These are phyloP conservation scores for Lepidocolaptes lacrymiger DNA, from an alignment of 2,797 vertebrate species.

Conservation along the genomic window DNA sequence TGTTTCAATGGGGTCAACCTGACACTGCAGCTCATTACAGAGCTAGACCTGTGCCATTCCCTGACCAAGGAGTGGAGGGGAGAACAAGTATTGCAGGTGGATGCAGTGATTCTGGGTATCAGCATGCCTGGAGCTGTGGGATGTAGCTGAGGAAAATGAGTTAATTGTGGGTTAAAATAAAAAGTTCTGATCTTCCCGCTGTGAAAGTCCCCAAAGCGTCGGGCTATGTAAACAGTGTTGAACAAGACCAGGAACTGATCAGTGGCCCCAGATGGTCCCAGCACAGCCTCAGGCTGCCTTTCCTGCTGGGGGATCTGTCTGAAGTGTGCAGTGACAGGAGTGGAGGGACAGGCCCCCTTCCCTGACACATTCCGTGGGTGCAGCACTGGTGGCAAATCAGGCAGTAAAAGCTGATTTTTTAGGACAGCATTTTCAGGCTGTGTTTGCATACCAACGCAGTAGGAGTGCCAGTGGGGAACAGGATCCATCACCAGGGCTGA, in stretches of 20 bases:
- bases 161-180: neutral
- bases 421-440: neutral
- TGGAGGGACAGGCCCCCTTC: neutral
- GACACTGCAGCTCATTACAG: neutral
- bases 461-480: neutral
- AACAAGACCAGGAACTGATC: neutral
- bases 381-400: neutral
- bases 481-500: neutral
- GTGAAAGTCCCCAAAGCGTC: neutral
- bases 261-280: neutral
- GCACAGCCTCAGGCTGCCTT: neutral
- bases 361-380: fast-evolving
- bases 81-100: neutral
- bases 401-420: neutral
- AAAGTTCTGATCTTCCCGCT: neutral
- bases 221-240: neutral
- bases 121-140: neutral
- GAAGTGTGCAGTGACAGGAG: neutral
- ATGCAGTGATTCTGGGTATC: neutral
- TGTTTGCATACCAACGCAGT: neutral
- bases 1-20: neutral
- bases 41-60: neutral
- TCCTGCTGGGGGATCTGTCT: neutral
- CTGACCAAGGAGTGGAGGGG: neutral
- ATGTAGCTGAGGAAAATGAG: neutral